Evolutionary conservation across 2,888 invertebrate species (phyloP).

Genomic region (Hypolimnas misippus): DNA sequence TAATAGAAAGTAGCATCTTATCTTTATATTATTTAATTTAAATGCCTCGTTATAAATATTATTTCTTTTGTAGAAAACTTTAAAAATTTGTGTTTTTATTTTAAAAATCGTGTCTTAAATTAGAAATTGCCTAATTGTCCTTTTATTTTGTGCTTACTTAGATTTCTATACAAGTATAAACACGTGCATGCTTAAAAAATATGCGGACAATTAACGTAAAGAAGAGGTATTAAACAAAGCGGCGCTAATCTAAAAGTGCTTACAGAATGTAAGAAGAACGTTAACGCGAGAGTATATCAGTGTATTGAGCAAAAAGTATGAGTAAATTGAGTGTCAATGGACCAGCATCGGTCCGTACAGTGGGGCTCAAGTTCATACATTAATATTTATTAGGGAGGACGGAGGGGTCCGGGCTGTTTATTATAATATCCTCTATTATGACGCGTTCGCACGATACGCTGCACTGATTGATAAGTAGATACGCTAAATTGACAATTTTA

Average conservation of each 20-base stretch:
- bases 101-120: no score
- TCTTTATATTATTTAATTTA: no score
- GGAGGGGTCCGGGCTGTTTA: slow-evolving; percentile 80
- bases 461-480: slow-evolving; percentile 64
- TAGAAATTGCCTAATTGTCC: no score
- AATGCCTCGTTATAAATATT: no score
- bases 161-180: neutral
- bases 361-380: slow-evolving; percentile 79
- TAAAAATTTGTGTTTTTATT: no score
- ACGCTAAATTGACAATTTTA: slow-evolving; percentile 25
- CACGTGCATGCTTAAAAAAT: slow-evolving; percentile 24
- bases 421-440: slow-evolving; percentile 83
- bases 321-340: slow-evolving; percentile 80
- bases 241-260: slow-evolving; percentile 32
- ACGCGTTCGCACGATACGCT: slow-evolving; percentile 80
- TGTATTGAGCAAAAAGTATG: slow-evolving; percentile 52
- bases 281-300: slow-evolving; percentile 32
- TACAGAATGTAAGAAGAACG: slow-evolving; percentile 36
- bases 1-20: no score
- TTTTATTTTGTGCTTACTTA: neutral
- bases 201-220: slow-evolving; percentile 17
- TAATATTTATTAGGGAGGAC: slow-evolving; percentile 81
- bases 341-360: slow-evolving; percentile 75
- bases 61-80: no score
- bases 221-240: slow-evolving; percentile 21